phyloP scores from a whole-genome alignment of 2,888 invertebrate species.

The Lasioglossum villosulum region DNA sequence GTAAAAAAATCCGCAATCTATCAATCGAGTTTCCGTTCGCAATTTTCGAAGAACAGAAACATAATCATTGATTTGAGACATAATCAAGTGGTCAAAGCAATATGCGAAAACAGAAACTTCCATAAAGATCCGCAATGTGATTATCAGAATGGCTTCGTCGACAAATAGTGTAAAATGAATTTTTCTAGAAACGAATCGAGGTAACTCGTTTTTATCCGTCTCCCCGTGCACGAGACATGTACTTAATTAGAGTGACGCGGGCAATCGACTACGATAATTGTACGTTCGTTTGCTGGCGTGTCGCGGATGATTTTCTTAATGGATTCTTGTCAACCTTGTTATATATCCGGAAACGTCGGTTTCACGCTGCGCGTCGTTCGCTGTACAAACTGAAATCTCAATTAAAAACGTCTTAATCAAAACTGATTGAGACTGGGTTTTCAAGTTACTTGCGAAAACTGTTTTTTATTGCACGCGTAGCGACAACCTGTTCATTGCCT shows the following conservation, averaged over 20 bases:
- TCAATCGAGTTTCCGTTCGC: background rate
- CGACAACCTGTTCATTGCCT: background rate
- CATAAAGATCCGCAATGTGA: background rate
- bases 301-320: background rate
- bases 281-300: background rate
- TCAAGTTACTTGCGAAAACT: background rate
- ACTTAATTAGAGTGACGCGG: background rate
- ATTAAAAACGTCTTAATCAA: background rate
- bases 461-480: background rate
- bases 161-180: background rate
- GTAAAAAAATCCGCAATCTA: too few relatives aligned
- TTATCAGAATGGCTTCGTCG: background rate
- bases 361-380: background rate
- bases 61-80: too few relatives aligned
- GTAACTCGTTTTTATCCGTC: background rate
- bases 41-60: too few relatives aligned
- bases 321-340: background rate
- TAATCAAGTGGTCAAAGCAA: too few relatives aligned
- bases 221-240: background rate
- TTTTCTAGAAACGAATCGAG: background rate
- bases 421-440: background rate
- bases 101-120: background rate
- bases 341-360: background rate
- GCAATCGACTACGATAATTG: slow-evolving; percentile 7
- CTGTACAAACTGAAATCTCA: background rate